Percentiles rank a stretch among this genome's conserved stretches.
These are phyloP conservation scores for Choloepus didactylus DNA, from an alignment of 2,797 vertebrate genomes.

Conservation along the genomic window DNA sequence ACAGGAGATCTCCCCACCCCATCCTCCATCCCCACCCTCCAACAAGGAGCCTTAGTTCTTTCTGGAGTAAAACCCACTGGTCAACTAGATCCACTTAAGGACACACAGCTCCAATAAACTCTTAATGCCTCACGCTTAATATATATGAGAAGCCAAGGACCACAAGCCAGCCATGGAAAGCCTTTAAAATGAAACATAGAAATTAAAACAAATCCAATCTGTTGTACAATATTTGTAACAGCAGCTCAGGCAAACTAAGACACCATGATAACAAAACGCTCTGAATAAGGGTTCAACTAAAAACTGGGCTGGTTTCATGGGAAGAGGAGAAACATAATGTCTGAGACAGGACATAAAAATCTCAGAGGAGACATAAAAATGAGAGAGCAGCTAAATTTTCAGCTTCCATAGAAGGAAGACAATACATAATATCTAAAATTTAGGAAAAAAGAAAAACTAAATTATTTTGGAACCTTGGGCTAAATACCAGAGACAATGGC, in stretches of 20 bases:
- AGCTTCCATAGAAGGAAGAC: not conserved
- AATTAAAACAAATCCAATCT: not conserved
- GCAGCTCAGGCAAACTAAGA: no score
- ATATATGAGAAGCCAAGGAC: not conserved
- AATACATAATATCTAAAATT: not conserved
- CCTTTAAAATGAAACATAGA: not conserved
- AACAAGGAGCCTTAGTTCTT: not conserved
- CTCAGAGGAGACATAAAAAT: not conserved
- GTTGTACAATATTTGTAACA: no score
- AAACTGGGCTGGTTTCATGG: not conserved
- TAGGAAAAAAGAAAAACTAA: not conserved
- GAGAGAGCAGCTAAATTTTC: not conserved
- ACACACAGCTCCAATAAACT: not conserved
- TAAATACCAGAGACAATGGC: not conserved
- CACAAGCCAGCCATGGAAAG: not conserved
- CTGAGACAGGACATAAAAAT: not conserved
- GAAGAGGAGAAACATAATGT: not conserved
- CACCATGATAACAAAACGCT: not conserved
- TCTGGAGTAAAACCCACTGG: not conserved
- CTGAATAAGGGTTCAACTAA: not conserved
- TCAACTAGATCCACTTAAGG: not conserved
- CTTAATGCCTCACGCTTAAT: not conserved
- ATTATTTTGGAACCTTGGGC: not conserved
- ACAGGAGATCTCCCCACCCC: not conserved
- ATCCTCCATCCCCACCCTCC: no score